These are phyloP conservation scores for Anas platyrhynchos DNA, from an alignment of 2,113 vertebrate species.

Conservation along the genomic window DNA sequence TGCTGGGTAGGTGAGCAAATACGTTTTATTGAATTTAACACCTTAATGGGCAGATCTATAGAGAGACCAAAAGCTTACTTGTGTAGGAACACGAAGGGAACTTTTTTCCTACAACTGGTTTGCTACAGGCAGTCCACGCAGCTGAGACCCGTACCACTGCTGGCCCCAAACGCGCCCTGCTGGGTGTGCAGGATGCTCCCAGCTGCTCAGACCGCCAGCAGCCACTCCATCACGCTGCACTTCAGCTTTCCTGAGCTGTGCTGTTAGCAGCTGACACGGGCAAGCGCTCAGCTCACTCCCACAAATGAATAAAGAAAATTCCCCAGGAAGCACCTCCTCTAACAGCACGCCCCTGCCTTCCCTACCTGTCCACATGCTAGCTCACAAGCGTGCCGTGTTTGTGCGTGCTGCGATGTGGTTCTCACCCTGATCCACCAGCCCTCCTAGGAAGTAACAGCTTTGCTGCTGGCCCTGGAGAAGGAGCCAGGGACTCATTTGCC, in stretches of 20 bases:
- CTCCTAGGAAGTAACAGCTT: neutral
- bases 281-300: neutral
- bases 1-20: neutral
- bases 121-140: neutral
- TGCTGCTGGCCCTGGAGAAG: neutral
- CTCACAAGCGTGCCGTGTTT: neutral
- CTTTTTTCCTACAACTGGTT: neutral
- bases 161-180: neutral
- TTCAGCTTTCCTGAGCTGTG: neutral
- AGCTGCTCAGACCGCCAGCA: neutral
- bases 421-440: neutral
- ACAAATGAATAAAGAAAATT: neutral
- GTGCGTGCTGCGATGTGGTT: neutral
- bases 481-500: neutral
- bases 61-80: neutral
- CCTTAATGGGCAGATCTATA: neutral
- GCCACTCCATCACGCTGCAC: neutral
- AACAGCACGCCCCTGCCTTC: neutral
- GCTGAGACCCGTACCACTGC: neutral
- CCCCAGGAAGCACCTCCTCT: neutral
- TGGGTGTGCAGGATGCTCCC: neutral
- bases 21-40: rapidly evolving
- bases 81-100: neutral
- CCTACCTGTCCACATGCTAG: neutral
- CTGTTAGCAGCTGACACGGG: neutral